These are phyloP conservation scores for Scaptomyza polygonia DNA, from an alignment of 2,888 invertebrate genomes.

Conservation along the genomic window DNA sequence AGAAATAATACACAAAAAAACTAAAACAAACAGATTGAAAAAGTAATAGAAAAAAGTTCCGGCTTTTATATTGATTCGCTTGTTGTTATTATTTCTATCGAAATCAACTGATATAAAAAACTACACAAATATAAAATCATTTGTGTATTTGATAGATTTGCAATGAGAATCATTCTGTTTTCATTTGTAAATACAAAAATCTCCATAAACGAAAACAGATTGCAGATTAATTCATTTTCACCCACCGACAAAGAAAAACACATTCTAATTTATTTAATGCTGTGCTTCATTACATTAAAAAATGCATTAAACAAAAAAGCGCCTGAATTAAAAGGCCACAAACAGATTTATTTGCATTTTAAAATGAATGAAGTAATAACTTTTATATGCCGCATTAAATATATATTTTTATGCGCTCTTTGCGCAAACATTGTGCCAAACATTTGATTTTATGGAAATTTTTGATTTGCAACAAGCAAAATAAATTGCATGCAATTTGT, in stretches of 20 bases:
- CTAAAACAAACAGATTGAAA: constrained; percentile 9
- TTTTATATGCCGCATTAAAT: constrained; percentile 75
- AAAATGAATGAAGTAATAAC: constrained; percentile 76
- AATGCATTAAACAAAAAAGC: constrained; percentile 31
- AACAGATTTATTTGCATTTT: constrained; percentile 72
- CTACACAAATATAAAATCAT: constrained; percentile 1
- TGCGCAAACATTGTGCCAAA: constrained; percentile 66
- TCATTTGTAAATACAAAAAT: not conserved
- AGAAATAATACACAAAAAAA: constrained; percentile 27
- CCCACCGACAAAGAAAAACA: not conserved
- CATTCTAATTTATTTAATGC: constrained; percentile 55
- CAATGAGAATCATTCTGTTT: not conserved
- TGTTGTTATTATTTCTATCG: constrained; percentile 4
- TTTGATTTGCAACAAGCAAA: constrained; percentile 76
- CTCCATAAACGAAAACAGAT: not conserved
- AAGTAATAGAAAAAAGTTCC: constrained; percentile 18
- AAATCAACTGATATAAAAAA: constrained; percentile 36
- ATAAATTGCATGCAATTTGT: constrained; percentile 76
- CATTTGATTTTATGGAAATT: constrained; percentile 74
- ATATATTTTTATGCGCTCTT: constrained; percentile 61
- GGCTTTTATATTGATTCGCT: constrained; percentile 25
- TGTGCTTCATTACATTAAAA: constrained; percentile 26
- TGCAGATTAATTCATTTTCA: constrained; percentile 7
- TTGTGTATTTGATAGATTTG: constrained; percentile 1
- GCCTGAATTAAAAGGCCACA: constrained; percentile 47